These are phyloP conservation scores for Xestia rhomboidea DNA, from an alignment of 2,888 invertebrate genomes.

Conservation along the genomic window DNA sequence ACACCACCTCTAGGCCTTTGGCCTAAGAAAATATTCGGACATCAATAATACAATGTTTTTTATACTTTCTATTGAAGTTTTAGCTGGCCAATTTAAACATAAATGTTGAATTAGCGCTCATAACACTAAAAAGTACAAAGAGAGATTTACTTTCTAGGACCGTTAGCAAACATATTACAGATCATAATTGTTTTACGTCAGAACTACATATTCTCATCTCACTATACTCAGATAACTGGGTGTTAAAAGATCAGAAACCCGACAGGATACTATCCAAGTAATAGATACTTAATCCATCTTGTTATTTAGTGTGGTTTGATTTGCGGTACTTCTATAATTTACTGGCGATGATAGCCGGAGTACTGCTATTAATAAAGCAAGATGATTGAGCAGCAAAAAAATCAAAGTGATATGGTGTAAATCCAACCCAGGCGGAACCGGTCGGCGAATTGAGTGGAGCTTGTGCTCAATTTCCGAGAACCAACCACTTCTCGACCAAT, in stretches of 20 bases:
- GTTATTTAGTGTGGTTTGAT: conserved; percentile 36
- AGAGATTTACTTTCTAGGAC: conserved; percentile 39
- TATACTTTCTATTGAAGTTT: conserved; percentile 29
- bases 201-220: conserved; percentile 1
- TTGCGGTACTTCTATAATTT: conserved; percentile 56
- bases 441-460: conserved; percentile 70
- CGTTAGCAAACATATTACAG: neutral
- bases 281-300: conserved; percentile 33
- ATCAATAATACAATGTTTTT: conserved; percentile 6
- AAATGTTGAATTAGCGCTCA: conserved; percentile 17
- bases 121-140: conserved; percentile 26
- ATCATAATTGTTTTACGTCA: neutral
- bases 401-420: conserved; percentile 60
- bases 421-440: conserved; percentile 68
- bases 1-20: neutral
- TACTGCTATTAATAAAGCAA: conserved; percentile 58
- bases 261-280: conserved; percentile 27
- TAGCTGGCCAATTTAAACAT: conserved; percentile 15
- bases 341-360: conserved; percentile 37
- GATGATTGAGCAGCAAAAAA: conserved; percentile 63
- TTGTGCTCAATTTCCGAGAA: conserved; percentile 76
- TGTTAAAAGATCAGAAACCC: conserved; percentile 17
- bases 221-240: neutral
- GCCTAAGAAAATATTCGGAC: conserved; percentile 3
- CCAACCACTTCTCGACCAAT: conserved; percentile 70